Conservation (phyloP, 2,888 invertebrate genomes). For the Troides helena region DNA sequence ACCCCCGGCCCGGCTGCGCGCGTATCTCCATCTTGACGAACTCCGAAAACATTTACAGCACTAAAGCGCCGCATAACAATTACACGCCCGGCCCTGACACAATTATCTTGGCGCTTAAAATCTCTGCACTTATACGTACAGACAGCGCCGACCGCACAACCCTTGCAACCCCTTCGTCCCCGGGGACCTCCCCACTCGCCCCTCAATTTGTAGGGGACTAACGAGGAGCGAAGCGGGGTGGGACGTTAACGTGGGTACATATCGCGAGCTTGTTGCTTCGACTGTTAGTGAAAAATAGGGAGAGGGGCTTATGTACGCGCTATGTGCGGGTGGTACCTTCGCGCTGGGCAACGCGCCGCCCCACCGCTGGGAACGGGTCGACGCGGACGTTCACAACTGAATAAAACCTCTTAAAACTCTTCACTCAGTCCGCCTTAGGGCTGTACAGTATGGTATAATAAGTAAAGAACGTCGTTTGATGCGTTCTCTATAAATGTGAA, state of each 20-base stretch:
- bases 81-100: conserved; percentile 29
- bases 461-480: no score
- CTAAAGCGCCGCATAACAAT: conserved; percentile 27
- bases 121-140: conserved; percentile 31
- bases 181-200: conserved; percentile 34
- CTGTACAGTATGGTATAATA: no score
- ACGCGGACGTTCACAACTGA: no score
- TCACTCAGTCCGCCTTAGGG: no score
- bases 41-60: conserved; percentile 31
- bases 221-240: conserved; percentile 61
- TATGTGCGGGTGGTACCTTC: no score
- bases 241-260: conserved; percentile 44
- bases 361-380: no score
- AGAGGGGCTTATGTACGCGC: conserved; percentile 22
- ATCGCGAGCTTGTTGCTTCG: conserved; percentile 33
- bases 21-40: conserved; percentile 31
- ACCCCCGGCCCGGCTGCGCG: neutral
- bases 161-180: conserved; percentile 33
- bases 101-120: conserved; percentile 29
- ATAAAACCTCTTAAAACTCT: no score
- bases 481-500: no score
- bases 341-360: no score
- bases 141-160: conserved; percentile 35
- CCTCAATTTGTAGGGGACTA: conserved; percentile 55
- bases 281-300: conserved; percentile 28